These are phyloP conservation scores for Oscheius sp. DNA, from an alignment of 2,888 invertebrate species.

Conservation along the genomic window DNA sequence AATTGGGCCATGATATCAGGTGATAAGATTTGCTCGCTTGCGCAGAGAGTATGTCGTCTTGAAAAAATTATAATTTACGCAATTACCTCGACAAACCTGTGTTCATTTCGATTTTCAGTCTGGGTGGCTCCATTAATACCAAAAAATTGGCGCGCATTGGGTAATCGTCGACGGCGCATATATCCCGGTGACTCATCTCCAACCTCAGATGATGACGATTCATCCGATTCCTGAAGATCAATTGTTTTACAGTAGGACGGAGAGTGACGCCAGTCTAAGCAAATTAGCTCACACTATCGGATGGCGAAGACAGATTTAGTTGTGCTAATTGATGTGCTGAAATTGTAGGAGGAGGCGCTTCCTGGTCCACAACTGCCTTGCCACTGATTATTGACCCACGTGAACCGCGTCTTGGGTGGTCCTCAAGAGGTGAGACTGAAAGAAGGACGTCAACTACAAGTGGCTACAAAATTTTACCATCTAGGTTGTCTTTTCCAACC, in stretches of 20 bases:
- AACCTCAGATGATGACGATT: slow-evolving; percentile 60
- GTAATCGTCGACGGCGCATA: slow-evolving; percentile 25
- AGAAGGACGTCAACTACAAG: not conserved
- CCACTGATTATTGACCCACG: slow-evolving; percentile 63
- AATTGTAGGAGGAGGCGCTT: slow-evolving; percentile 56
- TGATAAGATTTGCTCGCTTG: slow-evolving; percentile 56
- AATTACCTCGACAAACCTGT: slow-evolving; percentile 22
- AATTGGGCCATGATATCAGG: slow-evolving; percentile 48
- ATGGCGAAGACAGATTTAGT: slow-evolving; percentile 58
- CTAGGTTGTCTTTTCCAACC: slow-evolving; percentile 41
- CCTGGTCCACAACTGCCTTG: slow-evolving; percentile 45
- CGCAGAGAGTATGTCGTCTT: slow-evolving; percentile 61
- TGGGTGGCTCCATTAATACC: slow-evolving; percentile 5
- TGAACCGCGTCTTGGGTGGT: slow-evolving; percentile 54
- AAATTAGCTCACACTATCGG: slow-evolving; percentile 55
- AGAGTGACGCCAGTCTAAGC: not conserved
- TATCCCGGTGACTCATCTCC: slow-evolving; percentile 44
- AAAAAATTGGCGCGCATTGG: slow-evolving; percentile 9
- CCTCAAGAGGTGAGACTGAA: slow-evolving; percentile 35
- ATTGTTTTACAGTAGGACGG: not conserved
- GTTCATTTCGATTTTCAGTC: slow-evolving; percentile 40
- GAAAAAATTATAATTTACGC: not conserved
- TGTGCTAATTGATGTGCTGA: slow-evolving; percentile 65
- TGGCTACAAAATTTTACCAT: not conserved
- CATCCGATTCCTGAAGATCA: slow-evolving; percentile 62